A percentile compares a stretch with the other conserved stretches of the same genome.
Conservation (phyloP, 2,797 vertebrate genomes). For the Lindbergichthys nudifrons region DNA sequence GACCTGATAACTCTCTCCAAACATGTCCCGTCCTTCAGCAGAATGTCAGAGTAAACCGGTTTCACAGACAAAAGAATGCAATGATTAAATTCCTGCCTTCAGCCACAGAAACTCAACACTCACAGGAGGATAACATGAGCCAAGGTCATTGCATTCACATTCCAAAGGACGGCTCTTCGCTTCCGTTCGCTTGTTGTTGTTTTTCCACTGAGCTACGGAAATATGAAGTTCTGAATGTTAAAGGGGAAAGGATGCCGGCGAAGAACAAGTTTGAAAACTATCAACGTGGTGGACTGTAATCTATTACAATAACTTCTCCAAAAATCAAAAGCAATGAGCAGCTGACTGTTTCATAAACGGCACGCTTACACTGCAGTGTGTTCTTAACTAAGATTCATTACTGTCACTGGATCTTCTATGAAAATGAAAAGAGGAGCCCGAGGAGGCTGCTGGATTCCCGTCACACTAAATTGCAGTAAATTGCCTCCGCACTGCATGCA, state of each 20-base stretch:
- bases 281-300: slow-evolving; percentile 69
- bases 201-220: slow-evolving; percentile 32
- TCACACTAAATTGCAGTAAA: slow-evolving; percentile 79
- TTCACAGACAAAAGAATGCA: slow-evolving; percentile 63
- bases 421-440: slow-evolving; percentile 84
- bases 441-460: slow-evolving; percentile 75
- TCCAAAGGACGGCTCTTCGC: slow-evolving; percentile 43
- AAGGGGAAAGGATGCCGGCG: slow-evolving; percentile 26
- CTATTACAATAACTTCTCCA: slow-evolving; percentile 74
- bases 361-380: slow-evolving; percentile 80
- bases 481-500: slow-evolving; percentile 75
- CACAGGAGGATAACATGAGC: slow-evolving; percentile 44
- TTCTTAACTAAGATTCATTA: slow-evolving; percentile 88
- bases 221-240: slow-evolving; percentile 37
- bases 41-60: slow-evolving; percentile 69
- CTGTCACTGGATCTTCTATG: slow-evolving; percentile 80
- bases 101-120: slow-evolving; percentile 66
- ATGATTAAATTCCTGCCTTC: slow-evolving; percentile 82
- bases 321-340: slow-evolving; percentile 83
- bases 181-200: slow-evolving; percentile 56
- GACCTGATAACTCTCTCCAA: slow-evolving; percentile 72
- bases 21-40: slow-evolving; percentile 70
- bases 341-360: slow-evolving; percentile 85
- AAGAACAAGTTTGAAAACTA: slow-evolving; percentile 41
- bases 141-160: slow-evolving; percentile 75